These are phyloP conservation scores for Acrocephalus kingi DNA, from an alignment of 2,113 vertebrate species.

Conservation along the genomic window DNA sequence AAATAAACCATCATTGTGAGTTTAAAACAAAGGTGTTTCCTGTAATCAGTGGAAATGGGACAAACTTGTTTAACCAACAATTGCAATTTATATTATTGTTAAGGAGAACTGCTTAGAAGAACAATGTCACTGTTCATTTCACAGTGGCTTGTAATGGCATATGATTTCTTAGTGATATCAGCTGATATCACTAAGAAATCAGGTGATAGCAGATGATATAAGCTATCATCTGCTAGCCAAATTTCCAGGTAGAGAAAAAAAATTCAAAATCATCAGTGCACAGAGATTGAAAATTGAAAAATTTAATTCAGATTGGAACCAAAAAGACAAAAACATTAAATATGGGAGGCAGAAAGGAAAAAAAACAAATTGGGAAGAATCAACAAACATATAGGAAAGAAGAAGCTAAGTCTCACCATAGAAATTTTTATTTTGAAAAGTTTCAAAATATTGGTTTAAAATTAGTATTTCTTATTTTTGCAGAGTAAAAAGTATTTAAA, in stretches of 20 bases:
- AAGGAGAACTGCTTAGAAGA: slow-evolving; percentile 62
- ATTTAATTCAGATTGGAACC: background rate
- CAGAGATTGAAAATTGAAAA: background rate
- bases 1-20: slow-evolving; percentile 71
- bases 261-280: background rate
- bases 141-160: slow-evolving; percentile 30
- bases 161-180: slow-evolving; percentile 9
- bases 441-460: background rate
- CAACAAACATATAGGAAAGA: background rate
- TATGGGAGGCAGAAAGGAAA: background rate
- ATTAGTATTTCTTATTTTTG: background rate
- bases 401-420: background rate
- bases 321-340: background rate
- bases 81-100: slow-evolving; percentile 68
- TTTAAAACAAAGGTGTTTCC: slow-evolving; percentile 71
- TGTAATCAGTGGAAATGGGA: slow-evolving; percentile 68
- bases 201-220: background rate
- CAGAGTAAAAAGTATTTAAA: background rate
- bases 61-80: slow-evolving; percentile 69
- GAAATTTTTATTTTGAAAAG: background rate
- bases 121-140: slow-evolving; percentile 61
- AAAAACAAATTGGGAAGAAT: background rate
- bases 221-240: background rate
- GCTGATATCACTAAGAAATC: background rate
- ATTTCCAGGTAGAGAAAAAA: background rate